phyloP scores from a whole-genome alignment of 2,888 invertebrate species.

The Drosophila sordidula region DNA sequence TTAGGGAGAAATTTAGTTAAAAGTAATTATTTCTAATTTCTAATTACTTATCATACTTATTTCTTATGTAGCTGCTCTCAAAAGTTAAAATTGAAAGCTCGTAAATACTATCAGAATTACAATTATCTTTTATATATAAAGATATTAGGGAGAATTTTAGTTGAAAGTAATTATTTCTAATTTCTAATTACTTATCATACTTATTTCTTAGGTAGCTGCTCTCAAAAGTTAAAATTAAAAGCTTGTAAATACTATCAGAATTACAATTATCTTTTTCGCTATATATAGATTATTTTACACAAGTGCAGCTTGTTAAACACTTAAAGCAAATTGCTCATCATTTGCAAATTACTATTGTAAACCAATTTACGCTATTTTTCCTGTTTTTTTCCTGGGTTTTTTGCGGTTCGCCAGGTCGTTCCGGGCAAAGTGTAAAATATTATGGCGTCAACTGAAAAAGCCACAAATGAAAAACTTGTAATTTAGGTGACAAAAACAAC shows the following conservation, averaged over 20 bases:
- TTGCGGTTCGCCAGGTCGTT: conserved; percentile 38
- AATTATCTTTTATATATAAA: too few species aligned
- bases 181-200: too few species aligned
- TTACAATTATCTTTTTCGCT: neutral
- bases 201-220: too few species aligned
- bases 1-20: too few species aligned
- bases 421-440: conserved; percentile 56
- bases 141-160: too few species aligned
- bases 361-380: conserved; percentile 23
- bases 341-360: conserved; percentile 40
- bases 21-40: too few species aligned
- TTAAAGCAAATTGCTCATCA: conserved; percentile 25
- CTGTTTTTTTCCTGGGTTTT: conserved; percentile 8
- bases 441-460: conserved; percentile 60
- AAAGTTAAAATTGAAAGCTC: too few species aligned
- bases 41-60: too few species aligned
- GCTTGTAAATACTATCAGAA: neutral
- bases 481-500: conserved; percentile 77
- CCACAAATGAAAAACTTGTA: conserved; percentile 75
- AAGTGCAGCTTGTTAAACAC: neutral
- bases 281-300: neutral
- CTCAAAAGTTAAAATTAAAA: too few species aligned
- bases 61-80: too few species aligned
- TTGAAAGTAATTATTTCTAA: too few species aligned
- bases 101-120: neutral